These are phyloP conservation scores for Drosophila picticornis DNA, from an alignment of 2,888 invertebrate genomes.

Conservation along the genomic window DNA sequence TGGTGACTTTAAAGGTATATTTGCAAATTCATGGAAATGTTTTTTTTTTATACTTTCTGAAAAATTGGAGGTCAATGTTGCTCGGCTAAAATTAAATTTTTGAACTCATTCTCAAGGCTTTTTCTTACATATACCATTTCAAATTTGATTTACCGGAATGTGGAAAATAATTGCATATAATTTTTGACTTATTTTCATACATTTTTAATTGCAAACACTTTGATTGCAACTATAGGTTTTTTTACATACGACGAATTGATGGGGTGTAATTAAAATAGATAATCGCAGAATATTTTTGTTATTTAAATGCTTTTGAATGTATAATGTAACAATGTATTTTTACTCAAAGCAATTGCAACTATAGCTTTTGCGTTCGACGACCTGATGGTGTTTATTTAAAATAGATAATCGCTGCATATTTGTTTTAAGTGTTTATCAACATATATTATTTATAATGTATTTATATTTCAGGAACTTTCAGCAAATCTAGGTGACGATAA, in stretches of 20 bases:
- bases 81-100: conserved; percentile 4
- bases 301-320: neutral
- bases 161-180: neutral
- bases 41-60: neutral
- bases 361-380: neutral
- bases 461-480: conserved; percentile 90
- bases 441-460: neutral
- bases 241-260: neutral
- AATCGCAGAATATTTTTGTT: neutral
- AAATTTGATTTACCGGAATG: neutral
- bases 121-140: neutral
- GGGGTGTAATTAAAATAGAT: neutral
- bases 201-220: neutral
- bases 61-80: conserved; percentile 14
- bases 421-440: neutral
- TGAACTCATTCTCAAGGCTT: conserved; percentile 1
- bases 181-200: neutral
- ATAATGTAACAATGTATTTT: neutral
- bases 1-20: neutral
- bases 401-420: neutral
- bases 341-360: neutral
- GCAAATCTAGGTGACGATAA: conserved; percentile 95
- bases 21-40: neutral
- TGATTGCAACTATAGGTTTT: neutral
- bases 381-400: neutral